phyloP scores from a whole-genome alignment of 2,797 vertebrate species.

The Amphiprion clarkii region DNA sequence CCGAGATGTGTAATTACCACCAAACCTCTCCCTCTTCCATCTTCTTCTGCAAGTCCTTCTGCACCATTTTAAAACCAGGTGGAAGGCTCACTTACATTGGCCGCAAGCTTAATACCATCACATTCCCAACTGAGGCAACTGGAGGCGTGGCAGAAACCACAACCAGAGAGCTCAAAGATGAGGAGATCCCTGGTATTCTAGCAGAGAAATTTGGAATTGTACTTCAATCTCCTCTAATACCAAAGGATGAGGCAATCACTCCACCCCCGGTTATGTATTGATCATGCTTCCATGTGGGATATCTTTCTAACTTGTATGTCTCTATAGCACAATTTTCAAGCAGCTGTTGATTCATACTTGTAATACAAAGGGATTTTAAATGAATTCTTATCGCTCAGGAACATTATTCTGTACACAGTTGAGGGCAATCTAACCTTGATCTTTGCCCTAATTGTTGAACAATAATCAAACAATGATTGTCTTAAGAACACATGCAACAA shows the following conservation, averaged over 20 bases:
- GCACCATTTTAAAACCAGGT: conserved; percentile 71
- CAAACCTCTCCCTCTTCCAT: conserved; percentile 84
- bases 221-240: conserved; percentile 68
- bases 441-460: neutral
- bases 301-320: neutral
- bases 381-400: neutral
- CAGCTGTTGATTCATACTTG: neutral
- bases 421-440: neutral
- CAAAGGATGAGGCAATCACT: conserved; percentile 80
- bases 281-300: conserved; percentile 5
- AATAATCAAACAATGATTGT: neutral
- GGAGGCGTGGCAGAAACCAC: conserved; percentile 50
- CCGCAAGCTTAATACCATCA: conserved; percentile 70
- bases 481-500: conserved; percentile 68
- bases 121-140: conserved; percentile 50
- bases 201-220: conserved; percentile 79
- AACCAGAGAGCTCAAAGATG: conserved; percentile 70
- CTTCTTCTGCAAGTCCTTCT: conserved; percentile 86
- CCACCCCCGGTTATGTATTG: conserved; percentile 62
- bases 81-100: conserved; percentile 82
- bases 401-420: neutral
- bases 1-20: conserved; percentile 84
- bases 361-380: neutral
- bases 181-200: conserved; percentile 82
- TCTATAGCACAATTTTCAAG: neutral